These are phyloP conservation scores for Leguminivora glycinivorella DNA, from an alignment of 1,140 invertebrate genomes.

Conservation along the genomic window DNA sequence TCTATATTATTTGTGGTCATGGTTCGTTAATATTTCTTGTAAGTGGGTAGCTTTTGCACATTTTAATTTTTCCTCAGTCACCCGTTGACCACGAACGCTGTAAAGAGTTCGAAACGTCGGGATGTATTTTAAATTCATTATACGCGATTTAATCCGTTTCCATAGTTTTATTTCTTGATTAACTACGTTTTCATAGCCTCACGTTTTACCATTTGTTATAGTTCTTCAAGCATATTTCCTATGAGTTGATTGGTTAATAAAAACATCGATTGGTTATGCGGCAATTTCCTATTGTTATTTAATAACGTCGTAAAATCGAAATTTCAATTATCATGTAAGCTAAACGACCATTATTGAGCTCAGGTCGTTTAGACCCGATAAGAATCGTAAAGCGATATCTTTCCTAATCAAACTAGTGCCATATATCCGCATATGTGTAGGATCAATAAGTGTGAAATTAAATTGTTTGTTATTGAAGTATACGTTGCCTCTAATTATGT, in stretches of 20 bases:
- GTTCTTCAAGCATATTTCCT: slow-evolving; percentile 7
- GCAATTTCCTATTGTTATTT: slow-evolving; percentile 15
- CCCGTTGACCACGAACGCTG: no score
- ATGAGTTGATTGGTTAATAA: slow-evolving; percentile 9
- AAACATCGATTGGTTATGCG: slow-evolving; percentile 16
- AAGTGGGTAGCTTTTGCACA: no score
- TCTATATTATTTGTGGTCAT: no score
- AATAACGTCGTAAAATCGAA: slow-evolving; percentile 12
- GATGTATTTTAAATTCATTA: no score
- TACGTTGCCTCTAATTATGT: slow-evolving; percentile 24
- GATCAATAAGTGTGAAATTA: slow-evolving; percentile 50
- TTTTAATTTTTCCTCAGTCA: no score
- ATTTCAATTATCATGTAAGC: slow-evolving; percentile 19
- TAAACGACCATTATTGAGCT: slow-evolving; percentile 9
- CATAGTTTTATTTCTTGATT: neutral
- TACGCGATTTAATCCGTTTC: no score
- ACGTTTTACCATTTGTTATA: slow-evolving; percentile 7
- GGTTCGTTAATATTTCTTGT: no score
- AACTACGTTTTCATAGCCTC: neutral
- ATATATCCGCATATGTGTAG: neutral
- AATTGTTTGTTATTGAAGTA: slow-evolving; percentile 45
- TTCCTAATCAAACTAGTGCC: slow-evolving; percentile 8
- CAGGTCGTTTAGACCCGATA: slow-evolving; percentile 5
- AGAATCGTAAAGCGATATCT: slow-evolving; percentile 19
- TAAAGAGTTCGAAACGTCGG: no score